Base-by-base conservation (phyloP, 2,113 vertebrate genomes). In the Pithys albifrons region DNA sequence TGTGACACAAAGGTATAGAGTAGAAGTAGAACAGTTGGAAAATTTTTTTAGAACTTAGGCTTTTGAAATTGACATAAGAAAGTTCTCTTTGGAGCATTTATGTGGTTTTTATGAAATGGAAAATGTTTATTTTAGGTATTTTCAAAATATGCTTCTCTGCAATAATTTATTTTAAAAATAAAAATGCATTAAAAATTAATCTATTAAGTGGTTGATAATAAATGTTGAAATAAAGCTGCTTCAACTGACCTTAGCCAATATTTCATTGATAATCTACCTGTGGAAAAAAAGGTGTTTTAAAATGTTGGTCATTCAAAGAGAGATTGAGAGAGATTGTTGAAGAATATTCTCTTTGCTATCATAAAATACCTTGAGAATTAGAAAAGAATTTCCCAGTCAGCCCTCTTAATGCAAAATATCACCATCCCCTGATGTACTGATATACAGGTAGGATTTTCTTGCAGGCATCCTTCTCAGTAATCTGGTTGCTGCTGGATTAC, bases 121-220 rank as follows among this genome's bases (percentile, higher is more conserved):
- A 35, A 29, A 33, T 48, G 2, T 52, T 65, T 1, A 1, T 33
- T 1, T 67, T 46, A 7, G 3, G 1, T 17, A 64, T 67, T 71
- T 71, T 72, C 31, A 45, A 74, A 65, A 8, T 31, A 39, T 20
- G 1, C 46, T 90, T 85, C 19, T 45, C 11, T 54, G 46, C 57
- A 58, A 71, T n/a, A 39, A 39, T 29, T 76, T 27, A 3, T 81
- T 77, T 91, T 72, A 65, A 73, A 18, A 80, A 81, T 18, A 65
- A 81, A 87, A 75, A 43, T 27, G 0, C 28, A 11, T 19, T 4
- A 55, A 69, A 46, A 65, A 25, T 33, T 48, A 41, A 70, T 31
- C 6, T 16, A 41, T 37, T 17, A 82, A 81, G 45, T 37, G 2
- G 1, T 24, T 51, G 49, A 37, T 45, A 57, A 71, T 6, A 55